Percentiles rank a stretch among this genome's conserved stretches.
Evolutionary conservation across 2,113 vertebrate species (phyloP).

Genomic region (Heliornis fulica): DNA sequence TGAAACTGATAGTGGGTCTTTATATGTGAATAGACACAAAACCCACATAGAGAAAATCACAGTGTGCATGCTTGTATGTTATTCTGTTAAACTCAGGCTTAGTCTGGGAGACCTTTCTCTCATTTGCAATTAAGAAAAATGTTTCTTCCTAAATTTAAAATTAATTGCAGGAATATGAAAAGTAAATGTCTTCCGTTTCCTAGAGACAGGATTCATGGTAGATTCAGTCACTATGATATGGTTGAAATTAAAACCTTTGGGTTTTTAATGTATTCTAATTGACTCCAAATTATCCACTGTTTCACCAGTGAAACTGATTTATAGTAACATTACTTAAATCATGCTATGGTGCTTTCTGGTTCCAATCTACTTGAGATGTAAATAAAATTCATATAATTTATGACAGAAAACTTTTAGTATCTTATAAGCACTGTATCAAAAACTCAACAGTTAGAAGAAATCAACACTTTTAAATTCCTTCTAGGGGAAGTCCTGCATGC

Average conservation of each 20-base stretch:
- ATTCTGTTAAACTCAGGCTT: neutral
- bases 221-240: neutral
- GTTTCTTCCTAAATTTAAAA: neutral
- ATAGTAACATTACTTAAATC: neutral
- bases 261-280: neutral
- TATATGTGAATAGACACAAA: neutral
- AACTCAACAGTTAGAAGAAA: neutral
- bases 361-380: neutral
- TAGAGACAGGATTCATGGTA: accelerated
- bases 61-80: neutral
- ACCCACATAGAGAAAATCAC: neutral
- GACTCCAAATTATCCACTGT: neutral
- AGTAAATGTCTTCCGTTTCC: neutral
- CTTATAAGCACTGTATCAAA: neutral
- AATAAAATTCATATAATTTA: neutral
- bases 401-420: neutral
- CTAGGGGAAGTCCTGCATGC: too few relatives aligned
- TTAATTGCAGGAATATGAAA: neutral
- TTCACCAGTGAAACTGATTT: neutral
- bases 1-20: neutral
- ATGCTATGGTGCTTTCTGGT: neutral
- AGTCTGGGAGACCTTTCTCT: neutral
- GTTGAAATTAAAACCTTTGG: neutral
- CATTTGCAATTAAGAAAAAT: neutral
- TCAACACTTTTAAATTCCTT: neutral